phyloP scores from a whole-genome alignment of 64 coral and sea anemone species.

The Montipora sp. region DNA sequence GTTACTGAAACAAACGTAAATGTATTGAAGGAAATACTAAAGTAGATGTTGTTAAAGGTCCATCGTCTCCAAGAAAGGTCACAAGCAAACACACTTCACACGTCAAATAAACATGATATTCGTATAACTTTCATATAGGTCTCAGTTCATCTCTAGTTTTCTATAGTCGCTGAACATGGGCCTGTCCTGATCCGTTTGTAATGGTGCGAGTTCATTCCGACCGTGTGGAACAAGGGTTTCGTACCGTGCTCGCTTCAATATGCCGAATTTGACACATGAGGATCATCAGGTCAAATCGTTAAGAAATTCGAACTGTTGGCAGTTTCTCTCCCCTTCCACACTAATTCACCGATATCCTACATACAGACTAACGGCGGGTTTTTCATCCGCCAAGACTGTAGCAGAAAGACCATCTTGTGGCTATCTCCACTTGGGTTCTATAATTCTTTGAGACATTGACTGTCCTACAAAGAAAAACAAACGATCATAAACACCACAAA shows the following conservation, averaged over 20 bases:
- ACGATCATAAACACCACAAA: background rate
- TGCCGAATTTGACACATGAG: too few species aligned
- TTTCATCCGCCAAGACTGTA: background rate
- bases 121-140: background rate
- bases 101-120: background rate
- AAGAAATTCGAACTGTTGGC: too few species aligned
- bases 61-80: too few species aligned
- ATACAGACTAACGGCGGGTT: background rate
- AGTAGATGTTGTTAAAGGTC: too few species aligned
- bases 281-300: too few species aligned
- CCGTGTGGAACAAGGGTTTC: background rate
- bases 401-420: background rate
- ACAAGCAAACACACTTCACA: too few species aligned
- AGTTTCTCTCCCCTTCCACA: background rate
- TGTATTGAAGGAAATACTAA: too few species aligned
- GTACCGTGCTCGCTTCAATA: too few species aligned
- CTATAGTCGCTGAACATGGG: too few species aligned
- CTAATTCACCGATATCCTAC: background rate
- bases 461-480: slow-evolving; percentile 24
- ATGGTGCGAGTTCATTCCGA: background rate
- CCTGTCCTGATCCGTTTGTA: too few species aligned
- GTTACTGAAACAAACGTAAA: too few species aligned
- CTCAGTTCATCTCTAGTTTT: too few species aligned
- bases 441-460: background rate
- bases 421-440: slow-evolving; percentile 18